phyloP scores from a whole-genome alignment of 2,113 vertebrate genomes.

The Grammomys surdaster region DNA sequence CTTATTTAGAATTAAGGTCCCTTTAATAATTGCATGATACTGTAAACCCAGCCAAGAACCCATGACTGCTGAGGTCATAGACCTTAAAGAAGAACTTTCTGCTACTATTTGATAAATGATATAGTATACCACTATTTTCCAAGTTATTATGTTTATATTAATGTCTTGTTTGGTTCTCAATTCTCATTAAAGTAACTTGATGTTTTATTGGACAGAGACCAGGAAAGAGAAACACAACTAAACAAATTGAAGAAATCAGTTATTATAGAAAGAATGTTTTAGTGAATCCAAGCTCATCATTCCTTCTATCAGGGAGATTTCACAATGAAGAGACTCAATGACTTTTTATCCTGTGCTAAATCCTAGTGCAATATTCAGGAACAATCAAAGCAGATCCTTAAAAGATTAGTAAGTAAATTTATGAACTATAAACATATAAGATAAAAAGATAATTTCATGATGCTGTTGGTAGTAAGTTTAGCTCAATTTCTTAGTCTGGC shows the following conservation, averaged over 20 bases:
- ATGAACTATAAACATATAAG: background rate
- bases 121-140: background rate
- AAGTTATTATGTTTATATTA: background rate
- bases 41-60: background rate
- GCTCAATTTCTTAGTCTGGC: background rate
- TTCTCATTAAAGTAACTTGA: background rate
- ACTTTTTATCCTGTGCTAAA: background rate
- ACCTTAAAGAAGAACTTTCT: background rate
- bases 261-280: background rate
- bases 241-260: background rate
- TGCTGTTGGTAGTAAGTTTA: background rate
- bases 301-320: background rate
- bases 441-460: background rate
- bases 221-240: background rate
- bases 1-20: background rate
- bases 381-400: background rate
- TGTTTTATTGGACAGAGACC: background rate
- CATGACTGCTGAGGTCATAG: background rate
- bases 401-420: too few species aligned
- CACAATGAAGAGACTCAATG: background rate
- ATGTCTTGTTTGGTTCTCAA: background rate
- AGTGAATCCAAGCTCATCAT: background rate
- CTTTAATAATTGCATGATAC: too few species aligned
- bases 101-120: background rate
- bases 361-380: background rate